Evolutionary conservation across 2,797 vertebrate genomes (phyloP).

Genomic region (Manis javanica): DNA sequence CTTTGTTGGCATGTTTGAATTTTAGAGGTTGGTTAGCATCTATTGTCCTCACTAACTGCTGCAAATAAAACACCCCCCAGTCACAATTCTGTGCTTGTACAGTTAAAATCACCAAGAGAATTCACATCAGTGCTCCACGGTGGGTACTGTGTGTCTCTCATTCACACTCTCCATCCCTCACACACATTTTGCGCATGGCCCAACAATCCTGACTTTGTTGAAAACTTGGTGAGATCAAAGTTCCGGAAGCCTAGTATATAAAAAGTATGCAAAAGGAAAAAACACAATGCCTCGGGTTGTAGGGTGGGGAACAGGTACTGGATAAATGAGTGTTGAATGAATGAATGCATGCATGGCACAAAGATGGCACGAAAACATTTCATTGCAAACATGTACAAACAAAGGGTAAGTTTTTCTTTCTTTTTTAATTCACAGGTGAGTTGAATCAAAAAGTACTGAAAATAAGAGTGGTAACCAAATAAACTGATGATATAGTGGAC

Average conservation of each 20-base stretch:
- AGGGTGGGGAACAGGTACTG: not conserved
- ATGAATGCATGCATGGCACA: not conserved
- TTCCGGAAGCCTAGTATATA: not conserved
- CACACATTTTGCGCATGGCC: not conserved
- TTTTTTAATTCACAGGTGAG: not conserved
- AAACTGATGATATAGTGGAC: not conserved
- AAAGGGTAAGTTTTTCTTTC: not conserved
- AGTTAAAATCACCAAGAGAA: slow-evolving; percentile 28
- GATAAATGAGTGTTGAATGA: not conserved
- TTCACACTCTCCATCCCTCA: not conserved
- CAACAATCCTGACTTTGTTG: not conserved
- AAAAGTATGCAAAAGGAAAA: not conserved
- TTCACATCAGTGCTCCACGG: not conserved
- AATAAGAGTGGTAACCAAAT: not conserved
- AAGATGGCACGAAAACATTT: not conserved
- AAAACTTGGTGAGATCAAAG: not conserved
- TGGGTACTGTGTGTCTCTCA: not conserved
- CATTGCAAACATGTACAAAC: not conserved
- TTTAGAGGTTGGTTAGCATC: not conserved
- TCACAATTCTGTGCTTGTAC: not conserved
- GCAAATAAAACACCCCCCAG: not conserved
- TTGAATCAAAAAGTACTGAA: not conserved
- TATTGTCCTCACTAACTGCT: not conserved
- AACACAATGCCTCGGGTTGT: not conserved
- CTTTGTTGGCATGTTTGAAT: not conserved